Conservation (phyloP, 1,140 invertebrate species). For the Trialeurodes vaporariorum region DNA sequence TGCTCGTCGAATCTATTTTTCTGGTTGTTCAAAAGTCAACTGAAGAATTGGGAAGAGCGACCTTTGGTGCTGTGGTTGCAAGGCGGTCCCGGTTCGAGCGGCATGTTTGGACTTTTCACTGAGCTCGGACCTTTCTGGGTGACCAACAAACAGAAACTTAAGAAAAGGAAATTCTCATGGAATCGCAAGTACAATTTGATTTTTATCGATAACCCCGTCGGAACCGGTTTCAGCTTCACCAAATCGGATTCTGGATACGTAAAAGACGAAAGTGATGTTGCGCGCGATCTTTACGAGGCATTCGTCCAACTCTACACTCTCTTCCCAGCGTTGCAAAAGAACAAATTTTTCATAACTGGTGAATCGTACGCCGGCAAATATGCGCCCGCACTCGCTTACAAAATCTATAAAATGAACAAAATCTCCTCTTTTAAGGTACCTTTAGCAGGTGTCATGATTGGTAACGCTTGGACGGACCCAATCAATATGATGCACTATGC, state of each 20-base stretch:
- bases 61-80: too few relatives aligned
- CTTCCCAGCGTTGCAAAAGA: slow-evolving; percentile 50
- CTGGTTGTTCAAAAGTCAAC: too few relatives aligned
- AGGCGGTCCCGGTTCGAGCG: too few relatives aligned
- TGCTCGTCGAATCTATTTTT: too few relatives aligned
- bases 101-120: too few relatives aligned
- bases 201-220: slow-evolving; percentile 83
- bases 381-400: slow-evolving; percentile 39
- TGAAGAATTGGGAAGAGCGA: too few relatives aligned
- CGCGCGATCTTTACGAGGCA: slow-evolving; percentile 28
- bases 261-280: slow-evolving; percentile 45
- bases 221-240: slow-evolving; percentile 50
- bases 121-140: too few relatives aligned
- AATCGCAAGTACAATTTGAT: slow-evolving; percentile 57
- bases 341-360: slow-evolving; percentile 58
- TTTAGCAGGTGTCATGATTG: slow-evolving; percentile 59
- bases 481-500: slow-evolving; percentile 63
- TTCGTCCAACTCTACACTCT: slow-evolving; percentile 53
- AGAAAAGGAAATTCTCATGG: slow-evolving; percentile 58
- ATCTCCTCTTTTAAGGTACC: slow-evolving; percentile 30
- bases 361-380: slow-evolving; percentile 47
- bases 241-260: slow-evolving; percentile 47
- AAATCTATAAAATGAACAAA: slow-evolving; percentile 42
- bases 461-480: slow-evolving; percentile 75
- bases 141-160: too few relatives aligned